A percentile compares a stretch with the other conserved stretches of the same genome.
Conservation (phyloP, 2,113 vertebrate genomes). For the Rissa tridactyla region DNA sequence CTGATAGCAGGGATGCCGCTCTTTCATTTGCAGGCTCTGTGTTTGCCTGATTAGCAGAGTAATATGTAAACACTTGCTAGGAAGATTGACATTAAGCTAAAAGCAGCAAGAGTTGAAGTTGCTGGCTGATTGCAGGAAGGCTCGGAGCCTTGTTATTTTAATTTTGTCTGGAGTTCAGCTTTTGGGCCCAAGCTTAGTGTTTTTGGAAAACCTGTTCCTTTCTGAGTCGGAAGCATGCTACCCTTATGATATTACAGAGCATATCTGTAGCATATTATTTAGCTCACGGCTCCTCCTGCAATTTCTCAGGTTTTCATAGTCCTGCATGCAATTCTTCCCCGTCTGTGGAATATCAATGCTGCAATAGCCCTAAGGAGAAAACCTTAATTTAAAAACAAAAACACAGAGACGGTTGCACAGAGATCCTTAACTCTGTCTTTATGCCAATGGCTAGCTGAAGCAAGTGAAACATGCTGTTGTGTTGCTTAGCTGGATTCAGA, state of each 20-base stretch:
- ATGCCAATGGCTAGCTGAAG: neutral
- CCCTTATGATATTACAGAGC: neutral
- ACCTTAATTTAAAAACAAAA: conserved; percentile 34
- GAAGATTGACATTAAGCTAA: neutral
- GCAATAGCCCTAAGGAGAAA: conserved; percentile 4
- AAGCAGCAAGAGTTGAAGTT: neutral
- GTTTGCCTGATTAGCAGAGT: conserved; percentile 28
- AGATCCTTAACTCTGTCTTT: neutral
- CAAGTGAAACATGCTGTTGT: neutral
- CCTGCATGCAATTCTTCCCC: neutral
- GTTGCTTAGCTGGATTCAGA: neutral
- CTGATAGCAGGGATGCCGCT: conserved; percentile 12
- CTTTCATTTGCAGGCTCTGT: conserved; percentile 9
- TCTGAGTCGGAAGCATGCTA: neutral
- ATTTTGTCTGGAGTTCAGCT: neutral
- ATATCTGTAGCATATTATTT: neutral
- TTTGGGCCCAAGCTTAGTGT: neutral
- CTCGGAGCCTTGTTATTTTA: neutral
- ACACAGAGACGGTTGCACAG: neutral
- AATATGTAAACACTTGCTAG: neutral
- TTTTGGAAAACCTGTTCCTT: conserved; percentile 8
- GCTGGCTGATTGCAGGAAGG: neutral
- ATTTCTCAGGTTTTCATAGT: neutral
- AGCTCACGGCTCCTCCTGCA: neutral
- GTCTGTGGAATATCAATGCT: neutral